These are phyloP conservation scores for Ganaspis sp. DNA, from an alignment of 1,140 invertebrate genomes.

Conservation along the genomic window DNA sequence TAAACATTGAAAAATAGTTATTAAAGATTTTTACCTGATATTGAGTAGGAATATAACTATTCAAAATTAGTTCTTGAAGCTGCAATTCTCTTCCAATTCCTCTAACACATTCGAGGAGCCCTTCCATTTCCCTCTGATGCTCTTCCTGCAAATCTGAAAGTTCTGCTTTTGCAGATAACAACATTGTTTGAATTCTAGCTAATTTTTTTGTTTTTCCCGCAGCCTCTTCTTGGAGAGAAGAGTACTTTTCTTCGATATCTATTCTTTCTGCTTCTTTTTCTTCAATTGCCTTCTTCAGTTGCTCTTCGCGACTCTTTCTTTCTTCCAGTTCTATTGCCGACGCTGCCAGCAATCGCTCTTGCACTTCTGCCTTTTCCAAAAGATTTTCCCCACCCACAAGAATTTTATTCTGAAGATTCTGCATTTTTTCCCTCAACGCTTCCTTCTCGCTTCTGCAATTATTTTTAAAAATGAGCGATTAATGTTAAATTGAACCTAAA, in stretches of 20 bases:
- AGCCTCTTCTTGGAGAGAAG: constrained; percentile 94
- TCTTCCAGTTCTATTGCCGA: constrained; percentile 93
- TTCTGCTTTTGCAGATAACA: constrained; percentile 90
- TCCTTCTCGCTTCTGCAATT: constrained; percentile 82
- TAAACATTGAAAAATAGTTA: neutral
- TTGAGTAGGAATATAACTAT: constrained; percentile 94
- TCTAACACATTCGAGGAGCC: constrained; percentile 93
- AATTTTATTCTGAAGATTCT: constrained; percentile 95
- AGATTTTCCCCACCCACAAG: constrained; percentile 99
- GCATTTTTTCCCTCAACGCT: constrained; percentile 89
- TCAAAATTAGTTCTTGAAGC: constrained; percentile 89
- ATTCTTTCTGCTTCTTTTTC: constrained; percentile 95
- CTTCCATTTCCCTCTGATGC: constrained; percentile 97
- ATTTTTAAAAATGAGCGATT: constrained; percentile 33
- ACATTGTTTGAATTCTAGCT: constrained; percentile 89
- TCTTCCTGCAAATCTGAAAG: constrained; percentile 93
- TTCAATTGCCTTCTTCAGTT: constrained; percentile 87
- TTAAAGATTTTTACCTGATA: constrained; percentile 81
- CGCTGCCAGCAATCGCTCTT: constrained; percentile 92
- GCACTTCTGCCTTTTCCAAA: constrained; percentile 96
- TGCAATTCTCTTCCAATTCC: constrained; percentile 94
- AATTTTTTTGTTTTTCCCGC: constrained; percentile 94
- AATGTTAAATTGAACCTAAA: no score
- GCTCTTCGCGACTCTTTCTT: constrained; percentile 87
- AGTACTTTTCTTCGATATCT: constrained; percentile 97